phyloP scores from a whole-genome alignment of 1,140 invertebrate genomes.

The Zaprionus lachaisei region DNA sequence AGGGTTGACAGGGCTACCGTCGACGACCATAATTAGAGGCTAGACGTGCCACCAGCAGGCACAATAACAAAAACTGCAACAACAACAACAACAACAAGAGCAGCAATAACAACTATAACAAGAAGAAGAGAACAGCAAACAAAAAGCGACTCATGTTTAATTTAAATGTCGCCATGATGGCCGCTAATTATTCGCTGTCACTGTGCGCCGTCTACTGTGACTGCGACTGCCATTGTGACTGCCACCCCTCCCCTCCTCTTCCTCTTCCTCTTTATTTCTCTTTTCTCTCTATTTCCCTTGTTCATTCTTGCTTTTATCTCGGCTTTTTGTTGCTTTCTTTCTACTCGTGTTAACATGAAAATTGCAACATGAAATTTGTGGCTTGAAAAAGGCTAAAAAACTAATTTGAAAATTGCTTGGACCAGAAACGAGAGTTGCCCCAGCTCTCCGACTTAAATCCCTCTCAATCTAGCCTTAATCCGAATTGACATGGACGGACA shows the following conservation, averaged over 20 bases:
- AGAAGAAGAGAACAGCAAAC: constrained; percentile 11
- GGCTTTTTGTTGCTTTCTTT: constrained; percentile 27
- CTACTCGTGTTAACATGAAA: constrained; percentile 48
- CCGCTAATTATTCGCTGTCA: constrained; percentile 72
- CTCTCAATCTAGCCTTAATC: constrained; percentile 76
- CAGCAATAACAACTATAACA: constrained; percentile 3
- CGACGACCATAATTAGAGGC: constrained; percentile 63
- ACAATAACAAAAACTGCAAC: constrained; percentile 19
- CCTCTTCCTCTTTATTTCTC: background rate
- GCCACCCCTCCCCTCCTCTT: background rate
- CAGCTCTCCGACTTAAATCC: constrained; percentile 52
- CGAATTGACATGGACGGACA: constrained; percentile 62
- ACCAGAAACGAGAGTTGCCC: background rate
- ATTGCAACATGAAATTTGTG: constrained; percentile 44
- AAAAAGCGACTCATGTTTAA: constrained; percentile 66
- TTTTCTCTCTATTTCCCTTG: constrained; percentile 15
- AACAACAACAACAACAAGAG: constrained; percentile 5
- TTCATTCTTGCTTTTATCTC: constrained; percentile 20
- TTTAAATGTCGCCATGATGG: constrained; percentile 67
- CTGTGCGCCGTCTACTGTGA: constrained; percentile 52
- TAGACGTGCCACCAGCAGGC: constrained; percentile 27
- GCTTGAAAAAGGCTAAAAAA: constrained; percentile 61
- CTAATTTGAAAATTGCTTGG: constrained; percentile 76
- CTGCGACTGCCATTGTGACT: constrained; percentile 40
- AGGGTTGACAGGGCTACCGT: constrained; percentile 51